A percentile compares a stretch with the other conserved stretches of the same genome.
These are phyloP conservation scores for Diarsia mendica DNA, from an alignment of 2,888 invertebrate species.

Conservation along the genomic window DNA sequence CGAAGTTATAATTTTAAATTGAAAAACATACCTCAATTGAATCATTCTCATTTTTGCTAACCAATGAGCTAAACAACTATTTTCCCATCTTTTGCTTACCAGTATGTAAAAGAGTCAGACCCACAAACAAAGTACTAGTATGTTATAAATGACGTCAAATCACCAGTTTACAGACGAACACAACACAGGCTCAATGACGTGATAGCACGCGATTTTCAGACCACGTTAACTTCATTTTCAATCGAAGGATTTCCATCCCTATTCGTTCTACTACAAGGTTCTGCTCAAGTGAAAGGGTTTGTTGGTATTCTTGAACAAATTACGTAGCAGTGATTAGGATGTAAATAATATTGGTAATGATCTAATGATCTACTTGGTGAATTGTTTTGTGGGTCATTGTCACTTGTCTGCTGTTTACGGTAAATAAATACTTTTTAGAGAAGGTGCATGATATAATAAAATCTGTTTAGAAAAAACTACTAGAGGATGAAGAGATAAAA, in stretches of 20 bases:
- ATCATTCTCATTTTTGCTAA: background rate
- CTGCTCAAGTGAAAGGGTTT: background rate
- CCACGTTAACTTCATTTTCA: constrained; percentile 1
- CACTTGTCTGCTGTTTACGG: background rate
- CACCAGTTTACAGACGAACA: constrained; percentile 14
- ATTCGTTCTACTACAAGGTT: background rate
- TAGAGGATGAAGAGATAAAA: too few relatives aligned
- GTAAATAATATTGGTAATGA: constrained; percentile 57
- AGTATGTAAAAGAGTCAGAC: constrained; percentile 2
- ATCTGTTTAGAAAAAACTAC: too few relatives aligned
- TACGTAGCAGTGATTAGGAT: constrained; percentile 29
- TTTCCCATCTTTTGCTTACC: background rate
- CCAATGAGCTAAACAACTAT: background rate
- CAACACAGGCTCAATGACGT: constrained; percentile 48
- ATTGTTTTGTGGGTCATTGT: constrained; percentile 47
- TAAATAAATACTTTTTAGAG: background rate
- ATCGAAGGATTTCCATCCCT: constrained; percentile 26
- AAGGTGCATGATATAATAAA: too few relatives aligned
- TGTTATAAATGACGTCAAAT: constrained; percentile 31
- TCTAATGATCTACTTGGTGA: constrained; percentile 48
- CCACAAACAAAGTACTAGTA: constrained; percentile 35
- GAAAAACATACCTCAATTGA: background rate
- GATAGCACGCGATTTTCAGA: constrained; percentile 37
- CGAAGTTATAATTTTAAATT: background rate
- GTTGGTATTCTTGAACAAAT: constrained; percentile 16